These are phyloP conservation scores for Chinchilla lanigera DNA, from an alignment of 2,113 vertebrate species.

Conservation along the genomic window DNA sequence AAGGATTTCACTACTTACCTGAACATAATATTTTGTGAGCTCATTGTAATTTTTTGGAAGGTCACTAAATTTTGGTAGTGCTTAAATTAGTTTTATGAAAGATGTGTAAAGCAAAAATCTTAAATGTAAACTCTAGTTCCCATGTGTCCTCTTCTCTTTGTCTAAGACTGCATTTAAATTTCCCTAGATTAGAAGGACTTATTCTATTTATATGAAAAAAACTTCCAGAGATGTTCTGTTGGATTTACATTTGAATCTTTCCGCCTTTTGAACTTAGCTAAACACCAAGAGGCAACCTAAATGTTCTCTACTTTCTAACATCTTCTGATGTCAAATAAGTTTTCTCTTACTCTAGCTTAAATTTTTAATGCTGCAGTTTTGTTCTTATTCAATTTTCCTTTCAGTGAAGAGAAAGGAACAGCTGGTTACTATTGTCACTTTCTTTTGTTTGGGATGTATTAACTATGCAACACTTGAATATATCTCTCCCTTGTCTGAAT, in stretches of 20 bases:
- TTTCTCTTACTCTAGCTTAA: conserved; percentile 60
- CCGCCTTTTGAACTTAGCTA: conserved; percentile 25
- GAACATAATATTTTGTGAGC: not conserved
- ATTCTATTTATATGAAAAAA: conserved; percentile 44
- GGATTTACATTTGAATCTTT: conserved; percentile 34
- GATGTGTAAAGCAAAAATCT: not conserved
- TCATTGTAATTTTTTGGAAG: conserved; percentile 9
- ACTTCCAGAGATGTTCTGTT: not conserved
- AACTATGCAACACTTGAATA: conserved; percentile 50
- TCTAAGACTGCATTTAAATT: conserved; percentile 32
- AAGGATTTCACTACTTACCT: not conserved
- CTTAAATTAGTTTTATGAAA: conserved; percentile 39
- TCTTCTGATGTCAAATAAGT: conserved; percentile 22
- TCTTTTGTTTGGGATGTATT: conserved; percentile 66
- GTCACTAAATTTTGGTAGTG: not conserved
- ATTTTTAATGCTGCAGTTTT: conserved; percentile 46
- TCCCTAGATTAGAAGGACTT: not conserved
- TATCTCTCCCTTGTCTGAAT: not conserved
- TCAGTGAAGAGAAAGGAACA: conserved; percentile 44
- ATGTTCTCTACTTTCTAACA: not conserved
- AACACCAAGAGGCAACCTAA: conserved; percentile 40
- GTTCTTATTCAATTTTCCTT: conserved; percentile 51
- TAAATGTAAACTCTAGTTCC: not conserved
- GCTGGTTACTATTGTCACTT: conserved; percentile 66
- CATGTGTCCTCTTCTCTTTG: not conserved